Percentiles rank a stretch among this genome's conserved stretches.
These are phyloP conservation scores for Cerceris rybyensis DNA, from an alignment of 2,888 invertebrate species.

Conservation along the genomic window DNA sequence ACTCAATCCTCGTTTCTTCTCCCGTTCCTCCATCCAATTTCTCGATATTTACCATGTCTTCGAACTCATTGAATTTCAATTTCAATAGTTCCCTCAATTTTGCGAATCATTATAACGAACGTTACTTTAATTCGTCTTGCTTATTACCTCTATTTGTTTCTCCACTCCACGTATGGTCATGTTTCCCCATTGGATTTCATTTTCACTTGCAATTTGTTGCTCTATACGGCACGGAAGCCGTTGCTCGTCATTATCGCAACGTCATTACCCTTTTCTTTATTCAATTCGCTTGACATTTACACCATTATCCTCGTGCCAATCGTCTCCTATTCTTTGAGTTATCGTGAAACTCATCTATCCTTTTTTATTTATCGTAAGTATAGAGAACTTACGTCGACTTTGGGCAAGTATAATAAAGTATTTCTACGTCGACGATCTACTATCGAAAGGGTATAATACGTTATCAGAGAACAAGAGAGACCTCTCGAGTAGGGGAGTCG, in stretches of 20 bases:
- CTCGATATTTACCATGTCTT: neutral
- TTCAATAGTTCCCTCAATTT: neutral
- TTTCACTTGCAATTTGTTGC: neutral
- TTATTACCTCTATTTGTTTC: too few relatives aligned
- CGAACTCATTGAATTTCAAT: neutral
- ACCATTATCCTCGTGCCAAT: conserved; percentile 36
- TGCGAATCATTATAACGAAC: neutral
- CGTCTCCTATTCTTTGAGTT: neutral
- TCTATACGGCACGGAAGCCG: neutral
- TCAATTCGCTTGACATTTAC: conserved; percentile 39
- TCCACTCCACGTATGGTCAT: too few relatives aligned
- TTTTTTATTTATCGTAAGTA: too few relatives aligned
- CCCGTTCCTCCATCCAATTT: neutral
- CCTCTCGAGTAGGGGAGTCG: conserved; percentile 42
- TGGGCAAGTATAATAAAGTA: conserved; percentile 49
- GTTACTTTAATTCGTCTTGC: too few relatives aligned
- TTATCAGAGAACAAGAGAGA: conserved; percentile 61
- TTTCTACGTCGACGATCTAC: conserved; percentile 30
- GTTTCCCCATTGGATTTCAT: neutral
- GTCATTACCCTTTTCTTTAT: conserved; percentile 26
- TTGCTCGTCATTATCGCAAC: conserved; percentile 23
- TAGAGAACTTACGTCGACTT: conserved; percentile 3
- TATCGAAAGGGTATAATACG: conserved; percentile 54
- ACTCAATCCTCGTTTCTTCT: conserved; percentile 10
- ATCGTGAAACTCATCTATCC: too few relatives aligned